Conservation (phyloP, 2,113 vertebrate genomes). For the Mormyrus iriodes region DNA sequence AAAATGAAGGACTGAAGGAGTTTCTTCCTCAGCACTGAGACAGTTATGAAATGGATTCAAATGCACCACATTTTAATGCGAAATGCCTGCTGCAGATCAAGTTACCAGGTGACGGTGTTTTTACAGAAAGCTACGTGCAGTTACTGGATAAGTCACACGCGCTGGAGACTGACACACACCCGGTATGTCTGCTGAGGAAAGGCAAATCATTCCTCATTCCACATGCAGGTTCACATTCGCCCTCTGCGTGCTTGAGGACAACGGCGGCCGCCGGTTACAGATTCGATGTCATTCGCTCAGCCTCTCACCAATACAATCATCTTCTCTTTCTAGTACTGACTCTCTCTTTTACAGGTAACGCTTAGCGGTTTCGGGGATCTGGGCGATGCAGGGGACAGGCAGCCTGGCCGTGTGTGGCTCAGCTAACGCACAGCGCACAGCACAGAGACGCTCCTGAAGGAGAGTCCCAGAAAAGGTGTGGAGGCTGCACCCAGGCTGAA, state of each 20-base stretch:
- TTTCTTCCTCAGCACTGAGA: background rate
- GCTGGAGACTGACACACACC: background rate
- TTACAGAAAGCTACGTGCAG: background rate
- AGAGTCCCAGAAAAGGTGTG: background rate
- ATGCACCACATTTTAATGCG: background rate
- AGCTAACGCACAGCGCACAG: background rate
- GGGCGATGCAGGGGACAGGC: background rate
- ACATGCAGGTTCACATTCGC: background rate
- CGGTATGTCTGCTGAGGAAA: background rate
- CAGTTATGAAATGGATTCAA: background rate
- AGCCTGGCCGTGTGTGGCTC: background rate
- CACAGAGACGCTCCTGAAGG: background rate
- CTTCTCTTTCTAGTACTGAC: background rate
- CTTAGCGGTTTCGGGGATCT: background rate
- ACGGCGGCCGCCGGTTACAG: background rate
- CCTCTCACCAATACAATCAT: background rate
- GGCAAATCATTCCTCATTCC: background rate
- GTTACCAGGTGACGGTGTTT: background rate
- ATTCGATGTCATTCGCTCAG: background rate
- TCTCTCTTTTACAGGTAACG: background rate
- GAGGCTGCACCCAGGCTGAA: background rate
- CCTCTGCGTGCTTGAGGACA: background rate
- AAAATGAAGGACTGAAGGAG: background rate
- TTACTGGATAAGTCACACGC: background rate
- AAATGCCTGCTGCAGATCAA: background rate